Base-by-base conservation (phyloP, 1,140 invertebrate species). In the Liolophura sinensis region DNA sequence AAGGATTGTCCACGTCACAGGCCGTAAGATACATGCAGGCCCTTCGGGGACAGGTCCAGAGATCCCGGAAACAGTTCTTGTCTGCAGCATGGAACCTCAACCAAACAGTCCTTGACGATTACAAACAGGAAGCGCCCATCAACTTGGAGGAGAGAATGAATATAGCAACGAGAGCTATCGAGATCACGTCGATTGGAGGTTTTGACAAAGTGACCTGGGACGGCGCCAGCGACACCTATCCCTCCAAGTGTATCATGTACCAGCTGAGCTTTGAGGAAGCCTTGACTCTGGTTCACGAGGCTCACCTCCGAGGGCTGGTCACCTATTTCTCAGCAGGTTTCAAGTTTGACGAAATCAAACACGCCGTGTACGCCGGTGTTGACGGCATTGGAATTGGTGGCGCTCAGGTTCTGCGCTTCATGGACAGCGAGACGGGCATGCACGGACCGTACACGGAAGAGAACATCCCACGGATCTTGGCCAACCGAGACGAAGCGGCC, bases 31-130 rank as follows among this genome's bases (percentile, higher is more conserved):
- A 77, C 64, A 74, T 77, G 74, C 50, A 55, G 15, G 65, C 72
- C 18, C 69, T 76, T 7, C 52, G 70, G 15, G 67, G 67, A 20
- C 73, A 77, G 18, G 69, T 77, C 14, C 69, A 70, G 54, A 60
- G 70, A 22, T 64, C 60, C 24, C 69, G 61, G 40, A 73, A 64
- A 40, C 75, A 77, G 60, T 65, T 67, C 22, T 47, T 77, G 46
- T 77, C 75, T 11, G 75, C 75, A 15, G 71, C 75, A 20, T 77
- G 75, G 75, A 74, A 74, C 50, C 64, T 77, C n/a, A 77, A 77
- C 59, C 75, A 77, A 56, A 55, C 56, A 0, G 49, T 77, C 4
- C 14, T 48, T 0, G 71, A 73, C 46, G 75, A 77, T 64, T 77
- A 62, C 56, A 68, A 74, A 15, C 51, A 58, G 55, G 56, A 65